Percentiles rank a stretch among this genome's conserved stretches.
Conservation (phyloP, 2,888 invertebrate genomes). For the Eutolmus rufibarbis region DNA sequence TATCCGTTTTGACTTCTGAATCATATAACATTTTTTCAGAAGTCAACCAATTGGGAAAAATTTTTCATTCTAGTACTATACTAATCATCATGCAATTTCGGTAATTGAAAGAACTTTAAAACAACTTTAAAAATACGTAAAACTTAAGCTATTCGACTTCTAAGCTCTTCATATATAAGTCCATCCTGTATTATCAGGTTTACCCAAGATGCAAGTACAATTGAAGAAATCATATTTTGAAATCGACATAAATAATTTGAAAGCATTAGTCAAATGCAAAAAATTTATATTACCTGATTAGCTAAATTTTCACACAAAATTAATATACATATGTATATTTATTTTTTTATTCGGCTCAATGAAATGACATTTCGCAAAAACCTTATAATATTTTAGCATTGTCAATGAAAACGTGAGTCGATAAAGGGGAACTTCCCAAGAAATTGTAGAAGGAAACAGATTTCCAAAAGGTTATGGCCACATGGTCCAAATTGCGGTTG, state of each 20-base stretch:
- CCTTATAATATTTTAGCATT: neutral
- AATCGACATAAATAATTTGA: neutral
- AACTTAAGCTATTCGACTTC: too few species aligned
- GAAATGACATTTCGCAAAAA: neutral
- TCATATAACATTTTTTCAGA: too few species aligned
- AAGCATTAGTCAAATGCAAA: neutral
- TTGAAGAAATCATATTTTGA: too few species aligned
- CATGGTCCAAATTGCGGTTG: neutral
- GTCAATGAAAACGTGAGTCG: neutral
- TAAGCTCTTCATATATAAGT: too few species aligned
- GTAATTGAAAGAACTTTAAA: too few species aligned
- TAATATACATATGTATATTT: neutral
- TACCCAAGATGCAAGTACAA: neutral
- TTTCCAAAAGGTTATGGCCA: neutral
- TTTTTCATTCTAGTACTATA: too few species aligned
- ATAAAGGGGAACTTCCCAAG: neutral
- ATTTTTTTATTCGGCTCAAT: neutral
- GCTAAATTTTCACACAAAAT: neutral
- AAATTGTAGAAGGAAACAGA: neutral
- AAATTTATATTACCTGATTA: neutral
- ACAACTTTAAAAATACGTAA: too few species aligned
- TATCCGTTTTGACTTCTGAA: too few species aligned
- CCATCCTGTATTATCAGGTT: neutral
- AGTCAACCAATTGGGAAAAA: too few species aligned
- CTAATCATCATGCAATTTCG: too few species aligned